Percentiles rank a stretch among this genome's conserved stretches.
Conservation (phyloP, 2,113 vertebrate species). For the Limnothrissa miodon region DNA sequence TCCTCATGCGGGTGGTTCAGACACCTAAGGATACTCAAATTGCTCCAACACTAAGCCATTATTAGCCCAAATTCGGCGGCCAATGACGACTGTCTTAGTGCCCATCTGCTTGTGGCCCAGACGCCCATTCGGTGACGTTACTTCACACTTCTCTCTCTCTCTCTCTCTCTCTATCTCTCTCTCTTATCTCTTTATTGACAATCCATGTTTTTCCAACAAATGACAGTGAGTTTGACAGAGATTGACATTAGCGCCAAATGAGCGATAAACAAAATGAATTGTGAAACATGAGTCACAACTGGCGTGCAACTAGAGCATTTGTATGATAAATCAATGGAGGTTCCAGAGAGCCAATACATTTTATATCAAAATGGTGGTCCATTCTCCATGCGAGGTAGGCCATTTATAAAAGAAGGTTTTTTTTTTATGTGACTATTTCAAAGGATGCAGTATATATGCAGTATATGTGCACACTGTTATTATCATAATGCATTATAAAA, state of each 20-base stretch:
- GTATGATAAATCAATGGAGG: not conserved
- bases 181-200: not conserved
- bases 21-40: not conserved
- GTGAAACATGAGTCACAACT: not conserved
- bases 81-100: not conserved
- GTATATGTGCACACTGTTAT: not conserved
- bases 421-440: not conserved
- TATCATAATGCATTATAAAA: not conserved
- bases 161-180: not conserved
- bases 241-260: not conserved
- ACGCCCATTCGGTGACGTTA: not conserved
- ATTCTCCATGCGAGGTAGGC: not conserved
- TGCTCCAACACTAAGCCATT: not conserved
- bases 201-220: not conserved
- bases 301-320: not conserved
- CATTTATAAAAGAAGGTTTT: not conserved
- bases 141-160: not conserved
- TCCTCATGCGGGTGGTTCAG: not conserved
- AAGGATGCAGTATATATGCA: too few species aligned
- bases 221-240: not conserved
- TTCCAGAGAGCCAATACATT: not conserved
- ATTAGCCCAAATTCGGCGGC: not conserved
- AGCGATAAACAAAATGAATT: not conserved
- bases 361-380: not conserved
- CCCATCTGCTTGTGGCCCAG: conserved; percentile 3